Percentiles rank a stretch among this genome's conserved stretches.
Evolutionary conservation across 2,888 invertebrate genomes (phyloP).

Genomic region (Cordylochernes scorpioides): DNA sequence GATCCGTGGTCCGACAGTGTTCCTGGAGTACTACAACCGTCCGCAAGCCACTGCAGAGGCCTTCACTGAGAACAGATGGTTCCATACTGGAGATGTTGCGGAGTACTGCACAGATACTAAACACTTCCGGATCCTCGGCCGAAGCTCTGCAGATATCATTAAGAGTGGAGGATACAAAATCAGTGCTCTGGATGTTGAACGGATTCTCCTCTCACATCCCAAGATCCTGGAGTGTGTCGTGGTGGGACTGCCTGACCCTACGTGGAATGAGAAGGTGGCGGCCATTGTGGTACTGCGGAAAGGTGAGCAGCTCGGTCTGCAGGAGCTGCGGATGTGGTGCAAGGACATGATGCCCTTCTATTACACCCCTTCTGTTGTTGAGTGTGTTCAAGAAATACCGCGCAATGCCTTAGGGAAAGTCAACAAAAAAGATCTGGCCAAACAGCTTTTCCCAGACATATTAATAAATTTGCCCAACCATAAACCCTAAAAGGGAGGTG

Average conservation of each 20-base stretch:
- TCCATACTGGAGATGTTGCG: no score
- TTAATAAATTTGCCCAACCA: no score
- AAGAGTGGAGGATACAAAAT: constrained; percentile 65
- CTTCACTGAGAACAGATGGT: constrained; percentile 56
- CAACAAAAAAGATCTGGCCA: constrained; percentile 33
- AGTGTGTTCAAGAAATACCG: constrained; percentile 32
- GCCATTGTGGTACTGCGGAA: constrained; percentile 20
- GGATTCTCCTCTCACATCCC: constrained; percentile 43
- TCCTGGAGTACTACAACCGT: constrained; percentile 47
- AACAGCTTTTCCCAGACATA: constrained; percentile 16
- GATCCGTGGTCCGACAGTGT: constrained; percentile 37
- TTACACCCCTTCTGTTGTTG: constrained; percentile 38
- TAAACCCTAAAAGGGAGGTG: no score
- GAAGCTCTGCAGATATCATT: constrained; percentile 56
- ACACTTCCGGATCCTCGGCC: constrained; percentile 58
- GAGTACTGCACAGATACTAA: no score
- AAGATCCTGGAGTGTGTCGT: constrained; percentile 47
- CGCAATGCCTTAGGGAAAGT: constrained; percentile 70
- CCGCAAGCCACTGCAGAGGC: constrained; percentile 37
- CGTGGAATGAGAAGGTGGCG: constrained; percentile 50
- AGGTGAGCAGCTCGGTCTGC: no score
- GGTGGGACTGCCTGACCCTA: constrained; percentile 43
- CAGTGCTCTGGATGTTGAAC: constrained; percentile 58
- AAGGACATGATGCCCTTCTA: constrained; percentile 39
- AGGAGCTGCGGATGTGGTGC: no score